Evolutionary conservation across 2,113 vertebrate species (phyloP).

Genomic region (Taxidea taxus): DNA sequence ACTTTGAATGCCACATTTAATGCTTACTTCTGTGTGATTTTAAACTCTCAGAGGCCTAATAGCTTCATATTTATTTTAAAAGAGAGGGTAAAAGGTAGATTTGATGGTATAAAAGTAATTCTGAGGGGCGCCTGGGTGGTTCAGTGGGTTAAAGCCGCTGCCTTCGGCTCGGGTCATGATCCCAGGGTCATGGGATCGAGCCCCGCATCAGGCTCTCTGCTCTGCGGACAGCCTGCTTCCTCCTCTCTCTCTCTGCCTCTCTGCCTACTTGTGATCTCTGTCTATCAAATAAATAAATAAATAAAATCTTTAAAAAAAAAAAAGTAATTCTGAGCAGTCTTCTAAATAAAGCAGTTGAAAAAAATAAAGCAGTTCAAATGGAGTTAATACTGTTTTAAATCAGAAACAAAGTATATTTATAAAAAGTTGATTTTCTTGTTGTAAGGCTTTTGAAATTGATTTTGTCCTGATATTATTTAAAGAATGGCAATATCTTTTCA

Average conservation of each 20-base stretch:
- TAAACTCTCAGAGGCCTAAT: not conserved
- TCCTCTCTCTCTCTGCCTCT: no score
- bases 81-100: not conserved
- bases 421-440: slow-evolving; percentile 10
- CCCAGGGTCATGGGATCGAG: no score
- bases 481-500: not conserved
- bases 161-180: no score
- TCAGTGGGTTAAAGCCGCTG: no score
- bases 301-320: no score
- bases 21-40: not conserved
- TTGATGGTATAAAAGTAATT: not conserved
- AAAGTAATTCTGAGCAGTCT: slow-evolving; percentile 15
- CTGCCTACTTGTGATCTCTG: no score
- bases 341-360: not conserved
- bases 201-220: no score
- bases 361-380: not conserved
- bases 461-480: slow-evolving; percentile 3
- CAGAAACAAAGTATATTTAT: not conserved
- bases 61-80: not conserved
- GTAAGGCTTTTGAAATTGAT: slow-evolving; percentile 1
- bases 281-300: no score
- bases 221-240: no score
- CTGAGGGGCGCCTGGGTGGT: no score
- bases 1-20: not conserved
- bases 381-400: not conserved